phyloP scores from a whole-genome alignment of 2,888 invertebrate genomes.

The Cyclophora punctaria region DNA sequence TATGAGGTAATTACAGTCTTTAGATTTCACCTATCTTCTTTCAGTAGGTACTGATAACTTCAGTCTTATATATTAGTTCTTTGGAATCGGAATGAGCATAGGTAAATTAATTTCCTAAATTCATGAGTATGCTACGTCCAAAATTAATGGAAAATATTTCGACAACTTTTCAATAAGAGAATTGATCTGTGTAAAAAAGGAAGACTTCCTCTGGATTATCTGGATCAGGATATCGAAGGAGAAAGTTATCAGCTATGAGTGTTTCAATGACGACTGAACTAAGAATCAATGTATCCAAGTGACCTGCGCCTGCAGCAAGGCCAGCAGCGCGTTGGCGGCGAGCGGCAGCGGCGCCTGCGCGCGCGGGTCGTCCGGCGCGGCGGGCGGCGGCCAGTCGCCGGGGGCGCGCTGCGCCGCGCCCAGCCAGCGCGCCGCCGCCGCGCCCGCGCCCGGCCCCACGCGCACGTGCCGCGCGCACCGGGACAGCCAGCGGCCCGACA shows the following conservation, averaged over 20 bases:
- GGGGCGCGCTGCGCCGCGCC: slow-evolving; percentile 80
- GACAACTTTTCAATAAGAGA: too few relatives aligned
- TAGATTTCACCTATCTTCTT: too few relatives aligned
- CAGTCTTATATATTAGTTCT: too few relatives aligned
- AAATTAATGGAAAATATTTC: too few relatives aligned
- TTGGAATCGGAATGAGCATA: too few relatives aligned
- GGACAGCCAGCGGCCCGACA: slow-evolving; percentile 54
- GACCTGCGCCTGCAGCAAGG: slow-evolving; percentile 80
- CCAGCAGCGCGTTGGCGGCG: slow-evolving; percentile 86
- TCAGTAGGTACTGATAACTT: too few relatives aligned
- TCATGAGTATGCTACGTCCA: too few relatives aligned
- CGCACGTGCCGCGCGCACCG: slow-evolving; percentile 52
- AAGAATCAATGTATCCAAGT: background rate
- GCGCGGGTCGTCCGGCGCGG: slow-evolving; percentile 71
- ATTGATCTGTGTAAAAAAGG: too few relatives aligned
- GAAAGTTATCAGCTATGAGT: background rate
- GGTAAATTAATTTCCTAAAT: too few relatives aligned
- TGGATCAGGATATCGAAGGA: background rate
- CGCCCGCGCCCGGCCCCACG: slow-evolving; percentile 41
- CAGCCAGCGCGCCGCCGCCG: slow-evolving; percentile 83
- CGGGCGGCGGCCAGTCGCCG: slow-evolving; percentile 84
- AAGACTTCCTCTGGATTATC: too few relatives aligned
- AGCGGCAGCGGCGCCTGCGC: slow-evolving; percentile 75
- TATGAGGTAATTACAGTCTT: too few relatives aligned
- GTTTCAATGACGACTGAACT: too few relatives aligned